Base-by-base conservation (phyloP, 2,888 invertebrate genomes). In the Bhutanitis thaidina region DNA sequence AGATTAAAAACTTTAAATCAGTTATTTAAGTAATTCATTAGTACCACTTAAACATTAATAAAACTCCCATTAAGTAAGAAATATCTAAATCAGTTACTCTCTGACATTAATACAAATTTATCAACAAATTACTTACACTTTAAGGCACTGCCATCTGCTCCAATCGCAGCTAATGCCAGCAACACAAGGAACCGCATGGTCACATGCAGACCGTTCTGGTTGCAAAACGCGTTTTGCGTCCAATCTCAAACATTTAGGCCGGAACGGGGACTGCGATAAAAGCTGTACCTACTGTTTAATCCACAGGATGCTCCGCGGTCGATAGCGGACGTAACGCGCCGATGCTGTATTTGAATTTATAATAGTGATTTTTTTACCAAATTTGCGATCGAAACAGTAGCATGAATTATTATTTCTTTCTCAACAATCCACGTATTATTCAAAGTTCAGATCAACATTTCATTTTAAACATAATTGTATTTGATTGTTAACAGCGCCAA, bases 231-330 rank as follows among this genome's bases (percentile, higher is more conserved):
- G 40, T 49, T 46, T 13, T 52, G 41, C 41, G 41, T 46, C 36
- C 39, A 39, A 49, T 38, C 50, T 51, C 53, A 48, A 48, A 52
- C 49, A 61, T 64, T 64, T 59, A 55, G 61, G 59, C 55, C 56
- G 55, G 55, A 46, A 55, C 64, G 76, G 74, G 74, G 61, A 67
- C 8, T 32, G 15, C 30, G 54, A 58, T 57, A 56, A 55, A 49
- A 46, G 48, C 40, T 58, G 58, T 62, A 64, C 54, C 53, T 50
- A 40, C 27, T 60, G 49, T 59, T 66, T 77, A 74, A 80, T 80
- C 79, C 79, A 60, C 78, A 80, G 82, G 82, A 82, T 68, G 77
- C 64, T 57, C 45, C 27, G 34, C 60, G n/a, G 7, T 34, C 67
- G 80, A 80, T 81, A 80, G 61, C 57, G 55, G 36, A 30, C 41